phyloP scores from a whole-genome alignment of 2,888 invertebrate species.

The Tiliacea aurago region DNA sequence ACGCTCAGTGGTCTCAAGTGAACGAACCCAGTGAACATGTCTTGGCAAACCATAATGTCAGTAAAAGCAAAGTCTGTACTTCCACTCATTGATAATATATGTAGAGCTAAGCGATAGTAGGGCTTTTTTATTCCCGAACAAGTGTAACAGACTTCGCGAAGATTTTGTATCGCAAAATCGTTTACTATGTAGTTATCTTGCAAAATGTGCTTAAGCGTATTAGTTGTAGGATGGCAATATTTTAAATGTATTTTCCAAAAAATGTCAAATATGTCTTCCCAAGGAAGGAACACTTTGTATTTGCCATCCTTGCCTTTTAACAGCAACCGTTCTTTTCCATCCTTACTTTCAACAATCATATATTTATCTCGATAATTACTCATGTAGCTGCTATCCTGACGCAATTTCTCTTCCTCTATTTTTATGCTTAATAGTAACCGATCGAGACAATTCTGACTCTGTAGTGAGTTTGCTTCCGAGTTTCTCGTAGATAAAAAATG shows the following conservation, averaged over 20 bases:
- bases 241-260: slow-evolving; percentile 39
- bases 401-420: neutral
- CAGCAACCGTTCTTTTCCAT: slow-evolving; percentile 6
- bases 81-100: slow-evolving; percentile 5
- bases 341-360: neutral
- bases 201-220: slow-evolving; percentile 2
- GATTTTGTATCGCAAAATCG: slow-evolving; percentile 7
- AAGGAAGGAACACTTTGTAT: slow-evolving; percentile 27
- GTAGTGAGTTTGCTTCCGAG: slow-evolving; percentile 1
- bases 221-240: slow-evolving; percentile 18
- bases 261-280: slow-evolving; percentile 43
- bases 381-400: neutral
- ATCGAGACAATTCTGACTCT: slow-evolving; percentile 8
- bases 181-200: slow-evolving; percentile 22
- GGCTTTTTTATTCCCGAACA: slow-evolving; percentile 30
- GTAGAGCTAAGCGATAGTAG: slow-evolving; percentile 24
- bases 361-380: slow-evolving; percentile 4
- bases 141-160: slow-evolving; percentile 26
- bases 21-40: slow-evolving; percentile 32
- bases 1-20: slow-evolving; percentile 43
- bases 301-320: neutral
- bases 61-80: slow-evolving; percentile 4
- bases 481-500: slow-evolving; percentile 22
- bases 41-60: slow-evolving; percentile 47
- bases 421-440: slow-evolving; percentile 8